Base-by-base conservation (phyloP, 1,140 invertebrate species). In the Neelides sp. region DNA sequence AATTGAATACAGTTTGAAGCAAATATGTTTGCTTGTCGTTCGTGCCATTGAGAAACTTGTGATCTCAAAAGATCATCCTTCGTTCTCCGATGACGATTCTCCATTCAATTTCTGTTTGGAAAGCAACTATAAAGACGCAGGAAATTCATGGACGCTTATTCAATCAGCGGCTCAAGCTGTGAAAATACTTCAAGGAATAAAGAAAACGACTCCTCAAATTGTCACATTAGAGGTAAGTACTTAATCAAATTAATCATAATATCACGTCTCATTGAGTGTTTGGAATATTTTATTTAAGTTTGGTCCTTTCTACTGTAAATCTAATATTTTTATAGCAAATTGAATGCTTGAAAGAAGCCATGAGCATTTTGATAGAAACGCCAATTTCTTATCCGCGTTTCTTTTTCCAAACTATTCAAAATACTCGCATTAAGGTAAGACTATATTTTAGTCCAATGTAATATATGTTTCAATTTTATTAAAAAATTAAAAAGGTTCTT, bases 341-440 rank as follows among this genome's bases (percentile, higher is more conserved):
- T 5, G 76, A 79, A 44, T 74, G 77, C 23, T 67, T 88, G 19
- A 71, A 79, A 51, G 72, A 76, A 34, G 77, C 80, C 48, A 77
- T 80, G 1, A 71, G 76, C 34, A 68, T 79, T n/a, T 64, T 87
- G 30, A 71, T 77, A 28, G 73, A 72, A 48, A 75, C 79, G 15
- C 77, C 79, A 20, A 64, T 86, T 7, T 76, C 80, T 32, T 76
- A 85, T 59, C 85, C 90, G 15, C 72, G 90, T 30, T 90, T 82
- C 62, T 89, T 89, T 65, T 93, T 89, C 70, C 88, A 93, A 74
- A 77, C 79, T 4, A 68, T 90, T 8, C 88, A 92, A 66, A 78
- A 77, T 1, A 92, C 87, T 5, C 77, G 74, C 48, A 77, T 75
- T 56, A 67, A 65, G 59, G 63, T 65, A 64, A 27, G 34, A 3